Percentiles rank a stretch among this genome's conserved stretches.
These are phyloP conservation scores for Unio delphinus DNA, from an alignment of 2,888 invertebrate genomes.

Conservation along the genomic window DNA sequence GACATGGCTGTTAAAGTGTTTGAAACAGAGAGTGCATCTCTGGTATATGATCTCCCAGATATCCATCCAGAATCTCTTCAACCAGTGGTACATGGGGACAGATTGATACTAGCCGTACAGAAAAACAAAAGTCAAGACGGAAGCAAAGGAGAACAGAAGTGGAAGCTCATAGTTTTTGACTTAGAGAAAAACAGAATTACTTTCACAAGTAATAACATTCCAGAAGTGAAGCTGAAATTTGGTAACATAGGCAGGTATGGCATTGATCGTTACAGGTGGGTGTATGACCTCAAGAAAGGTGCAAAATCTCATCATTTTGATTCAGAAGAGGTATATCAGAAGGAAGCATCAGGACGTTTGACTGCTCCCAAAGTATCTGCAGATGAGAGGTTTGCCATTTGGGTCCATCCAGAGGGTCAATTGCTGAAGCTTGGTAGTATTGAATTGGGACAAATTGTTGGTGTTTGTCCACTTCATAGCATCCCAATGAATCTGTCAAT, in stretches of 20 bases:
- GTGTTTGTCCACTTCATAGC: constrained; percentile 44
- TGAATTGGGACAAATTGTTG: constrained; percentile 18
- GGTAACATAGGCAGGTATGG: constrained; percentile 35
- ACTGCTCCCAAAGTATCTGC: constrained; percentile 31
- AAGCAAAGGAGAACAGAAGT: constrained; percentile 22
- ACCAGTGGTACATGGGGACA: constrained; percentile 13
- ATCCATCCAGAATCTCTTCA: constrained; percentile 31
- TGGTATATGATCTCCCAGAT: background rate
- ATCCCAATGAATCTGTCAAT: constrained; percentile 38
- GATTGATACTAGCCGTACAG: too few relatives aligned
- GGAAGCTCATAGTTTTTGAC: constrained; percentile 28
- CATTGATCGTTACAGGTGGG: constrained; percentile 33
- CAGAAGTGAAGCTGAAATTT: constrained; percentile 13
- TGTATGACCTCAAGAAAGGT: constrained; percentile 39
- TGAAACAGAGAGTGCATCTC: too few relatives aligned
- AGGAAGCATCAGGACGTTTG: constrained; percentile 13
- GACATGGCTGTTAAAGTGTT: too few relatives aligned
- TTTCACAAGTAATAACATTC: constrained; percentile 16
- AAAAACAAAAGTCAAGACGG: constrained; percentile 4
- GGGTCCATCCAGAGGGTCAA: constrained; percentile 27
- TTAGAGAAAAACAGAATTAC: constrained; percentile 26
- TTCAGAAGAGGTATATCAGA: constrained; percentile 23
- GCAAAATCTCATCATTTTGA: constrained; percentile 37
- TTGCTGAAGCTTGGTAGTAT: constrained; percentile 39
- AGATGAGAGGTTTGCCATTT: constrained; percentile 38